A percentile compares a stretch with the other conserved stretches of the same genome.
Evolutionary conservation across 2,113 vertebrate genomes (phyloP).

Genomic region (Struthio camelus): DNA sequence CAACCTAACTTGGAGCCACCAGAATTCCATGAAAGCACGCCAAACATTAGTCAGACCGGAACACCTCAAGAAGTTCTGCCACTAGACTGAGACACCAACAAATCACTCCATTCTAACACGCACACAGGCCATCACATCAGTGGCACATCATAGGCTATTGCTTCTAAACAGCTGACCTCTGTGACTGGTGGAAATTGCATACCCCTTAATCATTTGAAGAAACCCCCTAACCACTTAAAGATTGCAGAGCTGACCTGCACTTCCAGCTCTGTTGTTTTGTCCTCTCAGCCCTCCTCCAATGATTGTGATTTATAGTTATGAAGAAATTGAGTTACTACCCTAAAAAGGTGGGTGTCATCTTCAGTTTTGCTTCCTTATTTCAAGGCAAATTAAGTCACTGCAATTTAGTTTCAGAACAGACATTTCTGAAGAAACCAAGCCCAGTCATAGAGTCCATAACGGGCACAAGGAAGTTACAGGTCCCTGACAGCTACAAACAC

Average conservation of each 20-base stretch:
- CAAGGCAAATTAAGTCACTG: neutral
- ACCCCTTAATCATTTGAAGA: neutral
- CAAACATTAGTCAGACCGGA: neutral
- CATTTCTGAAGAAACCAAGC: neutral
- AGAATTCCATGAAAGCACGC: neutral
- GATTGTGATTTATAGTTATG: neutral
- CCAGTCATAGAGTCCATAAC: neutral
- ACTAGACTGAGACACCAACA: neutral
- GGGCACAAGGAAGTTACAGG: neutral
- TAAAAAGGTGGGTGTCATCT: neutral
- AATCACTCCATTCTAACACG: neutral
- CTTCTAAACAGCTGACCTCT: constrained; percentile 41
- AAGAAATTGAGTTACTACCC: neutral
- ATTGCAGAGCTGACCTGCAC: neutral
- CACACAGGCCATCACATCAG: neutral
- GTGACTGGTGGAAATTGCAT: neutral
- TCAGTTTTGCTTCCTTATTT: neutral
- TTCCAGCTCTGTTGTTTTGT: neutral
- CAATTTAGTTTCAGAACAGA: neutral
- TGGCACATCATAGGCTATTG: neutral
- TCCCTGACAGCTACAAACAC: neutral
- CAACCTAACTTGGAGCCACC: neutral
- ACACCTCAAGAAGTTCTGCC: neutral
- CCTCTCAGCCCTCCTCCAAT: neutral
- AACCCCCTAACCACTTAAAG: neutral